A percentile compares a stretch with the other conserved stretches of the same genome.
Evolutionary conservation across 92 coral and sea anemone species (phyloP).

Genomic region (Virgularia gustaviana): DNA sequence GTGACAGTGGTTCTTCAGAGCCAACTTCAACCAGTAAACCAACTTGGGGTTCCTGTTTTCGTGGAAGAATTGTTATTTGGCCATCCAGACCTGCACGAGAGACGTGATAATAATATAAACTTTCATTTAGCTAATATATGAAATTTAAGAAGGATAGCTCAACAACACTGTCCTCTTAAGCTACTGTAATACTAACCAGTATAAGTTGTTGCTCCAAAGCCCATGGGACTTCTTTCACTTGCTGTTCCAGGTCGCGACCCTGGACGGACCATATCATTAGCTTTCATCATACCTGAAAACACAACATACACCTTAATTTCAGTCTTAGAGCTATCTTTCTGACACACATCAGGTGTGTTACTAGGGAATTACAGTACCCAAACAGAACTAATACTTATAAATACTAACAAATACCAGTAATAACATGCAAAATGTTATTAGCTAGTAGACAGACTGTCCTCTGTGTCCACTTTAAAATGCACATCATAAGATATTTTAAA

Average conservation of each 20-base stretch:
- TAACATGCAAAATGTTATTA: neutral
- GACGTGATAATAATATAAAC: no score
- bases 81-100: slow-evolving; percentile 88
- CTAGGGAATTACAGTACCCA: neutral
- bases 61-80: slow-evolving; percentile 51
- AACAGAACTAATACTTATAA: neutral
- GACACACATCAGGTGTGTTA: neutral
- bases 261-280: slow-evolving; percentile 86
- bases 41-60: slow-evolving; percentile 67
- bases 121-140: no score
- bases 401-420: no score
- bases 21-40: slow-evolving; percentile 90
- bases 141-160: no score
- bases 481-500: no score
- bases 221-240: slow-evolving; percentile 64
- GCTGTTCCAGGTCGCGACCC: slow-evolving; percentile 64
- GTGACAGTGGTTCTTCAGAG: slow-evolving; percentile 67
- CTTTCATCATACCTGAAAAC: slow-evolving; percentile 84
- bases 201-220: slow-evolving; percentile 65
- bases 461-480: neutral
- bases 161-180: no score
- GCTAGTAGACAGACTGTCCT: neutral
- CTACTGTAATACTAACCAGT: slow-evolving; percentile 61
- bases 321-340: neutral
- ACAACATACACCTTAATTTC: neutral